Base-by-base conservation (phyloP, 2,113 vertebrate species). In the Sisor rabdophorus region DNA sequence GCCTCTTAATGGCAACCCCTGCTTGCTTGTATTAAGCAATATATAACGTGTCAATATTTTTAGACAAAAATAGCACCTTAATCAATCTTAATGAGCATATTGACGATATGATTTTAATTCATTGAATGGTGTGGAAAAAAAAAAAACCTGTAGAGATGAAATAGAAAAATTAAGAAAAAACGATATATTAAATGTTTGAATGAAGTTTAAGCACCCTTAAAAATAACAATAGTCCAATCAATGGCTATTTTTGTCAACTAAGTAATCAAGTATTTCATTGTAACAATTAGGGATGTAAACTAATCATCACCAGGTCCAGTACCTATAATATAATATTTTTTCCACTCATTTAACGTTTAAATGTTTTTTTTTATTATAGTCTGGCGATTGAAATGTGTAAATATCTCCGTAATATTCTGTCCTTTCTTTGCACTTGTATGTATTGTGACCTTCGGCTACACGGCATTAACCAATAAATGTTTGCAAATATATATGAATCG, bases 381-480 rank as follows among this genome's bases (percentile, higher is more conserved):
- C 8, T 63, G 59, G 48, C 32, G 68, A 48, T 36, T 73, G 13
- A 56, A 56, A 20, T 24, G 16, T 82, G 77, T 79, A 77, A 63
- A 79, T 70, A 79, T 63, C 64, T 72, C 69, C 68, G 77, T 76
- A 44, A 70, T 60, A 73, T 61, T 30, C 60, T 68, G 52, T 68
- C 53, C 32, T 56, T n/a, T 61, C 40, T 52, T 65, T 78, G 69
- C 58, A 72, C 77, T 63, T 72, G 65, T 50, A 53, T 79, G 73
- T 79, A 72, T 73, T 71, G 72, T 79, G 74, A 72, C 53, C 24
- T 79, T 76, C 79, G 60, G 47, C 71, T 76, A 73, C 61, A 76
- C 61, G 68, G 20, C 73, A 79, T 82, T 82, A 71, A 76, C 50
- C 61, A 79, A 79, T 82, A 82, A 79, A 82, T 82, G 81, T 79